Evolutionary conservation across 2,797 vertebrate genomes (phyloP), one percentile per base, ranked within the genome.

Genomic region (Anabacerthia variegaticeps): DNA sequence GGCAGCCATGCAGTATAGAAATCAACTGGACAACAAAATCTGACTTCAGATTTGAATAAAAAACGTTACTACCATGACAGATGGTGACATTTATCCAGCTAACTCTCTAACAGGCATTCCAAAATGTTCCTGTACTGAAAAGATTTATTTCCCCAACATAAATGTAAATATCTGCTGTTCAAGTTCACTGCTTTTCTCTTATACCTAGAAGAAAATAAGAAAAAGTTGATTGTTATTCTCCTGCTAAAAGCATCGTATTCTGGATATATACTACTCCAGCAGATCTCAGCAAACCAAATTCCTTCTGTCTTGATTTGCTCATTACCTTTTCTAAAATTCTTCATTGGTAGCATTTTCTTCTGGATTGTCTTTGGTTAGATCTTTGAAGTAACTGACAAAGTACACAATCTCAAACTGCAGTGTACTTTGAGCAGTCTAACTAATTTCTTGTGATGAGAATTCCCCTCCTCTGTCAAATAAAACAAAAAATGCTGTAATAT

Each of bases 21-120:
- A 67, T 48, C 37, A 74, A 39, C 17, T 3, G 14, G 20, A 12
- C 32, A 78, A 2, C 14, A 75, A 71, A 82, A 63, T 9, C 13
- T 36, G 34, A 71, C 6, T 73, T 77, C 9, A 62, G 15, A 56
- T 75, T 72, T 81, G 14, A 87, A 44, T 73, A 21, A 71, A 88
- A 85, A 62, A 18, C 39, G 22, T 49, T 71, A 32, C 27, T 52
- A 23, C 14, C 8, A 10, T 21, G 15, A 61, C 3, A 78, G 39
- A 43, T 12, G 10, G 74, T 1, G 0, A 37, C 0, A 0, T 28
- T 52, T 56, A 49, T 17, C 19, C n/a, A 26, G 28, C 56, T 65
- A 75, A 82, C 44, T 46, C 32, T 61, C 19, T 37, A 85, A 85
- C 0, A 44, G 12, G 4, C 27, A 56, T 65, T 87, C 89, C n/a